Conservation (phyloP, 2,888 invertebrate genomes). For the Chrysolina oricalcia region DNA sequence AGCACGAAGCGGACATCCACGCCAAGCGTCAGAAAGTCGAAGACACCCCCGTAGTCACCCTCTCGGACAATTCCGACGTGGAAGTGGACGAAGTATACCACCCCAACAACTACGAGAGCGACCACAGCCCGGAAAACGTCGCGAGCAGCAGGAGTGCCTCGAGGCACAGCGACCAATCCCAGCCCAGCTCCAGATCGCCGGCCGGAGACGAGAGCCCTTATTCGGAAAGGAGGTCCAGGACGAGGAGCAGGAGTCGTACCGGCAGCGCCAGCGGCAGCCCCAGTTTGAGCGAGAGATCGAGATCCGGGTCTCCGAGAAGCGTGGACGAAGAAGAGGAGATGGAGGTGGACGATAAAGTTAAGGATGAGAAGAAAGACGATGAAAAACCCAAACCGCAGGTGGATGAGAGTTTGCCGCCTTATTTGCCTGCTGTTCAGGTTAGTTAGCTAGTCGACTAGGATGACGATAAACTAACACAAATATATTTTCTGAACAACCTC, state of each 20-base stretch:
- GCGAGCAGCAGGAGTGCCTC: conserved; percentile 27
- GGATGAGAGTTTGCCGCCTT: conserved; percentile 83
- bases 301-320: conserved; percentile 46
- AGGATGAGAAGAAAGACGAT: conserved; percentile 61
- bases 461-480: no score
- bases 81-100: conserved; percentile 48
- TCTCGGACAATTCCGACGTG: conserved; percentile 67
- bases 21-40: conserved; percentile 64
- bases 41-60: conserved; percentile 67
- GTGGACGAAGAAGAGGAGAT: conserved; percentile 61
- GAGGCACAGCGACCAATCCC: conserved; percentile 31
- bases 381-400: conserved; percentile 63
- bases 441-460: not conserved
- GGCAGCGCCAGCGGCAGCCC: conserved; percentile 53
- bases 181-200: conserved; percentile 32
- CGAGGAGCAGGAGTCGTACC: conserved; percentile 49
- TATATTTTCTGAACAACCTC: conserved; percentile 5
- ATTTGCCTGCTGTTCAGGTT: conserved; percentile 83
- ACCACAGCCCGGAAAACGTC: conserved; percentile 34
- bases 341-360: conserved; percentile 63
- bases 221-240: conserved; percentile 44
- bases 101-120: conserved; percentile 47
- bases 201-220: conserved; percentile 50
- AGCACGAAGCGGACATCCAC: conserved; percentile 65
- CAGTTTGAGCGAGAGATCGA: conserved; percentile 56